Evolutionary conservation across 92 coral and sea anemone genomes (phyloP).

Genomic region (Micromussa lordhowensis): DNA sequence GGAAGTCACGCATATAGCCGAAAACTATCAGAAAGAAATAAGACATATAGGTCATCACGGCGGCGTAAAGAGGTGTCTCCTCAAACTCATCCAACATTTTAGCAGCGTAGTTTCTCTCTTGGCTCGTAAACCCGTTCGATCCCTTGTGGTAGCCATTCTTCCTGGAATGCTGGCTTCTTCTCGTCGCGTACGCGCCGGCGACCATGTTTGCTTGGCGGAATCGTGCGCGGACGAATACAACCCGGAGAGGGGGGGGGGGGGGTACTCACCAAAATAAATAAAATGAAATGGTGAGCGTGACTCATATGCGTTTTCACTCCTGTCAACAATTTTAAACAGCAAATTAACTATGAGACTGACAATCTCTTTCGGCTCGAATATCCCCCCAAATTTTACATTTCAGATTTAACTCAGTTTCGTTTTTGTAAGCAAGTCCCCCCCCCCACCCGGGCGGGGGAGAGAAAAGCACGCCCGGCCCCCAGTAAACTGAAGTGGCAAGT

Average conservation of each 20-base stretch:
- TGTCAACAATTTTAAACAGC: too few species aligned
- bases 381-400: too few species aligned
- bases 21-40: conserved; percentile 86
- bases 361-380: too few species aligned
- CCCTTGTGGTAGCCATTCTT: conserved; percentile 70
- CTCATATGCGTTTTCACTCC: too few species aligned
- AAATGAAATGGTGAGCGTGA: too few species aligned
- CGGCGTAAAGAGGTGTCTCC: conserved; percentile 82
- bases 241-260: too few species aligned
- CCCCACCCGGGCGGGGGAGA: too few species aligned
- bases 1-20: conserved; percentile 93
- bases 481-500: not conserved
- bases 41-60: conserved; percentile 88
- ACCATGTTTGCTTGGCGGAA: conserved; percentile 37
- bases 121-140: conserved; percentile 61
- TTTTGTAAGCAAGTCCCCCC: too few species aligned
- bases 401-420: too few species aligned
- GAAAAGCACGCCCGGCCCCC: not conserved
- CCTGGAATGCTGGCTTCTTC: conserved; percentile 29
- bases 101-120: conserved; percentile 20
- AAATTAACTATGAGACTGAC: too few species aligned
- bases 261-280: too few species aligned
- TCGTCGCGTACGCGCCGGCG: conserved; percentile 41
- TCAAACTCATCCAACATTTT: conserved; percentile 79
- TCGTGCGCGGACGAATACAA: not conserved